Percentiles rank a stretch among this genome's conserved stretches.
Conservation (phyloP, 2,888 invertebrate genomes). For the Megamerina dolium region DNA sequence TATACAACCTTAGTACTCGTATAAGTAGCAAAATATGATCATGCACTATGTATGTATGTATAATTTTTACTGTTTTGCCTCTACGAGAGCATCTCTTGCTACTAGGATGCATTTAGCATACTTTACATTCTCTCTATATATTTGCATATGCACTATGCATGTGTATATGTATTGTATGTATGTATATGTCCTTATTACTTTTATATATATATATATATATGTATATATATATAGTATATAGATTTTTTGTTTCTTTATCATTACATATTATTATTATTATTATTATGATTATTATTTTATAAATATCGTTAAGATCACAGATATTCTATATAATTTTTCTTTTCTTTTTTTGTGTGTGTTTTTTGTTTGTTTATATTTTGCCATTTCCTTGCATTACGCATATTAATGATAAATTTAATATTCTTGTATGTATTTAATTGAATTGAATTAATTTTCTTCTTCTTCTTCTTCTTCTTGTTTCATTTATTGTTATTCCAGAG, state of each 20-base stretch:
- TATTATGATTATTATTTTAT: slow-evolving; percentile 23
- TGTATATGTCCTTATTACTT: slow-evolving; percentile 12
- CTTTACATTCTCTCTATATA: no score
- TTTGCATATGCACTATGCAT: slow-evolving; percentile 11
- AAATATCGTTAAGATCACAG: slow-evolving; percentile 51
- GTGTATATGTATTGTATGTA: slow-evolving; percentile 6
- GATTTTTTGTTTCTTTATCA: no score
- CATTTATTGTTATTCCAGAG: neutral
- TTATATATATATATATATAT: slow-evolving; percentile 23
- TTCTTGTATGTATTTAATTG: slow-evolving; percentile 2
- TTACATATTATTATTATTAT: no score
- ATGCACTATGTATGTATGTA: no score
- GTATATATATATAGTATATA: no score
- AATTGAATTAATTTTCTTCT: slow-evolving; percentile 13
- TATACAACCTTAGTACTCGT: no score
- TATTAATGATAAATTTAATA: neutral
- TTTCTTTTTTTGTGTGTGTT: slow-evolving; percentile 12
- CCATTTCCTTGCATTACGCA: slow-evolving; percentile 5
- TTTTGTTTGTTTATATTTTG: slow-evolving; percentile 4
- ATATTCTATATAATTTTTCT: slow-evolving; percentile 45
- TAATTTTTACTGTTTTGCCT: no score
- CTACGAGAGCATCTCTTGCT: no score
- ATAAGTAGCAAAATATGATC: no score
- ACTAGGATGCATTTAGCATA: no score
- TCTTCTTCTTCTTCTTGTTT: neutral